A percentile compares a stretch with the other conserved stretches of the same genome.
phyloP scores from a whole-genome alignment of 1,140 invertebrate species.

The Acromyrmex heyeri region DNA sequence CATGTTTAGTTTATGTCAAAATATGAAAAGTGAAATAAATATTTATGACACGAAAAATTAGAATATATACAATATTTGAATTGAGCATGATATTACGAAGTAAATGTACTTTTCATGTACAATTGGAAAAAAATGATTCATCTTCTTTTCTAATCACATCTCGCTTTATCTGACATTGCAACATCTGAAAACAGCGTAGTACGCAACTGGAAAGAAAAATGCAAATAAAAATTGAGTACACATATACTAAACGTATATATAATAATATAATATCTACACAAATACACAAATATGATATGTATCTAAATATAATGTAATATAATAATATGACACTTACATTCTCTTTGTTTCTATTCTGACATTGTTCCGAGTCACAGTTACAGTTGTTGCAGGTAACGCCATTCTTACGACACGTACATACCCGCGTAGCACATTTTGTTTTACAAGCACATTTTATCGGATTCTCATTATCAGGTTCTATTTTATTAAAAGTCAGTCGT shows the following conservation, averaged over 20 bases:
- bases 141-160: not conserved
- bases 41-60: not conserved
- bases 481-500: slow-evolving; percentile 80
- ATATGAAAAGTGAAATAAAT: slow-evolving; percentile 13
- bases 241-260: too few relatives aligned
- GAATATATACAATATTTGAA: slow-evolving; percentile 21
- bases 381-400: slow-evolving; percentile 86
- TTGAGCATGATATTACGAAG: not conserved
- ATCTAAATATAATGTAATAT: not conserved
- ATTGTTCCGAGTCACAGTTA: slow-evolving; percentile 86
- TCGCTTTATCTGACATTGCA: not conserved
- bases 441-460: slow-evolving; percentile 88
- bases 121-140: slow-evolving; percentile 5
- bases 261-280: too few relatives aligned
- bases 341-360: slow-evolving; percentile 84
- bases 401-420: slow-evolving; percentile 88
- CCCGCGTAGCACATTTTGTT: slow-evolving; percentile 87
- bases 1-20: slow-evolving; percentile 25
- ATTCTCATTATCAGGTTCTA: slow-evolving; percentile 83
- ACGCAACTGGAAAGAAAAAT: slow-evolving; percentile 48
- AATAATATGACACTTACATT: slow-evolving; percentile 72
- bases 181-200: slow-evolving; percentile 39
- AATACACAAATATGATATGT: not conserved
- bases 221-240: not conserved
- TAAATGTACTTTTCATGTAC: not conserved